Base-by-base conservation (phyloP, 1,140 invertebrate species). In the Zaprionus ornatus region DNA sequence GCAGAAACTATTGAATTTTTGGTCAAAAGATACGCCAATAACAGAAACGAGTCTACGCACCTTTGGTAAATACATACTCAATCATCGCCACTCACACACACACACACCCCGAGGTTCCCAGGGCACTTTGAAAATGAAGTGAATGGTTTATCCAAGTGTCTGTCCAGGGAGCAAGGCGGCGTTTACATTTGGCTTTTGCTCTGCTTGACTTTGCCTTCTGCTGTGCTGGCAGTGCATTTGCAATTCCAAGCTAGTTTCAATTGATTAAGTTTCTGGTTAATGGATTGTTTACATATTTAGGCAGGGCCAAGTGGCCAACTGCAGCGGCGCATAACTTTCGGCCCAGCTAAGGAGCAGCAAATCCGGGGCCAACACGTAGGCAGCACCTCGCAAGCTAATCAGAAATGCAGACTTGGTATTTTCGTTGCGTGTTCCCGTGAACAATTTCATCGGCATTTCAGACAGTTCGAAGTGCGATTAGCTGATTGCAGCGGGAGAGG, bases 241-340 rank as follows among this genome's bases (percentile, higher is more conserved):
- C 84, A 69, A 83, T 87, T 88, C 84, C 74, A 80, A 83, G 80
- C 84, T 78, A 76, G 84, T 87, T 87, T 79, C 84, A 88, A 88
- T 88, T 88, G 84, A 88, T 88, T 88, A 88, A 88, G 84, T 88
- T 87, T 79, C 80, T 88, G 84, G 84, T 88, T 88, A 88, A 88
- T 88, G 84, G 84, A 84, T 88, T 88, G 84, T 83, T 84, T 87
- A 78, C 80, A 88, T 84, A 88, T 77, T 82, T 83, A 78, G 77
- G 64, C 74, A 69, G 65, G 45, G 40, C 40, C 40, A 45, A 17
- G 5, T 45, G 40, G 74, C 61, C 56, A 60, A 23, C 74, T 72
- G 76, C 67, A 68, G 27, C 13, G 13, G n/a, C 35, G 19, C 72
- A 74, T 68, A 76, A 73, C 80, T 69, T 71, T 72, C 48, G 71